Conservation (phyloP, 2,888 invertebrate species). For the Patella pellucida region DNA sequence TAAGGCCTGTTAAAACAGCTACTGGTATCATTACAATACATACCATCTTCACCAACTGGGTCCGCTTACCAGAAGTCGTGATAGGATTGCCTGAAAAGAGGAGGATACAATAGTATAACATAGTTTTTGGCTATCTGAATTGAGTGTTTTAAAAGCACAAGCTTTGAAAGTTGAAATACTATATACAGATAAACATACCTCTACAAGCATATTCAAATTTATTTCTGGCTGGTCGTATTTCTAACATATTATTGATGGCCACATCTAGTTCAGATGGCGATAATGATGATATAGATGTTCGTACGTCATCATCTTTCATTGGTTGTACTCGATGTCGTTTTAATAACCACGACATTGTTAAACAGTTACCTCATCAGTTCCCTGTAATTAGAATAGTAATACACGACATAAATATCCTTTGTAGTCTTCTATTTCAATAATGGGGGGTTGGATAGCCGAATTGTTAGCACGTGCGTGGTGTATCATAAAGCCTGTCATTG, state of each 20-base stretch:
- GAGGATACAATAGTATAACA: no score
- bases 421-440: no score
- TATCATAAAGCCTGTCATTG: no score
- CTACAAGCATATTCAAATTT: slow-evolving; percentile 47
- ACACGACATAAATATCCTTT: no score
- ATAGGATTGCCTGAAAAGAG: slow-evolving; percentile 52
- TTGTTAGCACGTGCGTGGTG: no score
- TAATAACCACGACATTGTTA: not conserved
- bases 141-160: no score
- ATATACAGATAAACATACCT: slow-evolving; percentile 35
- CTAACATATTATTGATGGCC: slow-evolving; percentile 57
- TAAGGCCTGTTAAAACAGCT: slow-evolving; percentile 52
- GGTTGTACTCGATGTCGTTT: not conserved
- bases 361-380: no score
- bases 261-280: slow-evolving; percentile 55
- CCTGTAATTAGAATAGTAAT: no score
- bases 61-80: slow-evolving; percentile 53
- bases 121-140: no score
- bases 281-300: slow-evolving; percentile 48
- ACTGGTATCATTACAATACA: slow-evolving; percentile 56
- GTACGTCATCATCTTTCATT: slow-evolving; percentile 19
- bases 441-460: no score
- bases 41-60: slow-evolving; percentile 58
- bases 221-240: slow-evolving; percentile 45
- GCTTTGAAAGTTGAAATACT: no score